These are phyloP conservation scores for Mola mola DNA, from an alignment of 2,113 vertebrate genomes.

Conservation along the genomic window DNA sequence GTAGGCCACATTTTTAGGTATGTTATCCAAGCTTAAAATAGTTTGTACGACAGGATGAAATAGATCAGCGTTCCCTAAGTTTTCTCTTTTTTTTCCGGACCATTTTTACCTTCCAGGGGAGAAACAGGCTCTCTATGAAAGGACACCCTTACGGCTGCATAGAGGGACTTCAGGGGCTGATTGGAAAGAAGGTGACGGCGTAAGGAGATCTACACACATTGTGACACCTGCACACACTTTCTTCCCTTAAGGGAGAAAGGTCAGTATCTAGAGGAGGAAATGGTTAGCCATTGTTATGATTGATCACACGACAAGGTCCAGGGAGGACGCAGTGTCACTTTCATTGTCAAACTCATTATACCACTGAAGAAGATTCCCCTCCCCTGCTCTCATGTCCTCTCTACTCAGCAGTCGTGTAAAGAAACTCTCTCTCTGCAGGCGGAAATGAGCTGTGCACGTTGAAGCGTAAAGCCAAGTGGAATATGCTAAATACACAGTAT, in stretches of 20 bases:
- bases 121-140: slow-evolving; percentile 28
- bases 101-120: slow-evolving; percentile 13
- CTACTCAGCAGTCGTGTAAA: slow-evolving; percentile 49
- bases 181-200: slow-evolving; percentile 58
- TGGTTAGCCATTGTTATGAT: slow-evolving; percentile 79
- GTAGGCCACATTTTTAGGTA: slow-evolving; percentile 21
- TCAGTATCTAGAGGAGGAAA: slow-evolving; percentile 76
- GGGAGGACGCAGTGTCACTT: slow-evolving; percentile 77
- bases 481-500: slow-evolving; percentile 65
- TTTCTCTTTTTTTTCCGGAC: slow-evolving; percentile 21
- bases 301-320: slow-evolving; percentile 77
- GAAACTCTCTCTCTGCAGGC: slow-evolving; percentile 42
- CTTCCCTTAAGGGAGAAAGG: slow-evolving; percentile 74
- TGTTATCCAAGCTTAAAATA: slow-evolving; percentile 45
- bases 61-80: slow-evolving; percentile 6
- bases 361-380: slow-evolving; percentile 60
- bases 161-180: slow-evolving; percentile 55
- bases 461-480: slow-evolving; percentile 30
- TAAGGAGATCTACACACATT: slow-evolving; percentile 27
- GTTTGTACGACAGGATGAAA: slow-evolving; percentile 21
- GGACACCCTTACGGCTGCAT: slow-evolving; percentile 48
- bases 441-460: slow-evolving; percentile 33
- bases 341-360: slow-evolving; percentile 82
- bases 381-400: slow-evolving; percentile 56
- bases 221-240: slow-evolving; percentile 34